Conservation (phyloP, 1,140 invertebrate genomes). For the Meteorus sp. region DNA sequence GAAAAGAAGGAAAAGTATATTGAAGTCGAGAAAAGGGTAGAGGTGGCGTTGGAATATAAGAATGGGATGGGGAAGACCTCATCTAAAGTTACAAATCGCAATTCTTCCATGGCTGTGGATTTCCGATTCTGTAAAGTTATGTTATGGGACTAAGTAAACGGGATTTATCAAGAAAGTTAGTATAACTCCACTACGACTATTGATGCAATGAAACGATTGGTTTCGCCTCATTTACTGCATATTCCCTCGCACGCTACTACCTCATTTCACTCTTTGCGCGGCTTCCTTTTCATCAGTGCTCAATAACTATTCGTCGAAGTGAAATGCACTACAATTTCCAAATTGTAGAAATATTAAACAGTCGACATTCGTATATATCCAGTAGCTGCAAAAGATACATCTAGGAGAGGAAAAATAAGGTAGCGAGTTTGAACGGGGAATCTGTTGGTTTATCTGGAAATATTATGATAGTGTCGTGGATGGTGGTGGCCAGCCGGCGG, state of each 20-base stretch:
- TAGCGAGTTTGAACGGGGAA: conserved; percentile 32
- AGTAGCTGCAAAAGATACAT: no score
- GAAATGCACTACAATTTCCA: background rate
- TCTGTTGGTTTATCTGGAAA: conserved; percentile 52
- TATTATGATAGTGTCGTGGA: conserved; percentile 47
- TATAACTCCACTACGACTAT: conserved; percentile 58
- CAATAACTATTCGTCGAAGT: background rate
- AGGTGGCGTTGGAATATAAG: conserved; percentile 29
- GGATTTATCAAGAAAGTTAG: conserved; percentile 61
- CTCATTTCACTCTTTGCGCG: conserved; percentile 19
- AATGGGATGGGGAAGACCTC: conserved; percentile 41
- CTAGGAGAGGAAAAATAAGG: no score
- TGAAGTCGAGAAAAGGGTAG: conserved; percentile 1
- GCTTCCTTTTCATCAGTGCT: conserved; percentile 8
- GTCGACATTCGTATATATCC: no score
- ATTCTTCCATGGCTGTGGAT: conserved; percentile 59
- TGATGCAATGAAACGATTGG: conserved; percentile 61
- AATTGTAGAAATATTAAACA: no score
- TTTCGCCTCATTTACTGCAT: conserved; percentile 52
- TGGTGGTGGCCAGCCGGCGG: conserved; percentile 22
- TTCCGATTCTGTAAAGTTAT: conserved; percentile 60
- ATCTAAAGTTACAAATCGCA: conserved; percentile 61
- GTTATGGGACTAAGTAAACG: conserved; percentile 59
- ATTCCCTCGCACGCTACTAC: conserved; percentile 18
- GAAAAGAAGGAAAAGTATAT: conserved; percentile 22